These are phyloP conservation scores for Thaumatotibia leucotreta DNA, from an alignment of 1,140 invertebrate genomes.

Conservation along the genomic window DNA sequence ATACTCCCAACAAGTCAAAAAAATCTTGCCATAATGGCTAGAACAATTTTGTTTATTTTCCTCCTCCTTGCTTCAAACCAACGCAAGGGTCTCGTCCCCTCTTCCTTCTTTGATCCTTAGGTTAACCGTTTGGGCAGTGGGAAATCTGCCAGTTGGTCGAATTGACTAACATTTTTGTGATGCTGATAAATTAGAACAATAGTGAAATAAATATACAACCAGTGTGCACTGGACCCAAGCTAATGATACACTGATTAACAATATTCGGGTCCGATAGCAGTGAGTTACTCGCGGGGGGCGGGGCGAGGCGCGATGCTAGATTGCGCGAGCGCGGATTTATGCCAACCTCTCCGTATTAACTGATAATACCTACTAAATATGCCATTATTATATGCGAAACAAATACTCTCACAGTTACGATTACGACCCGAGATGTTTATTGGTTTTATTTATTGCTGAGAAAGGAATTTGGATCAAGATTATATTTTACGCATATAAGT, in stretches of 20 bases:
- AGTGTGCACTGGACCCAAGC: constrained; percentile 41
- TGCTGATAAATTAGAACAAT: neutral
- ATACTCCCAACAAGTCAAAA: no score
- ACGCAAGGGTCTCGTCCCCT: no score
- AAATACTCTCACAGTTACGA: constrained; percentile 53
- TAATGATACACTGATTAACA: constrained; percentile 75
- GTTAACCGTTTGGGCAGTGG: no score
- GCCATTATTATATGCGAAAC: constrained; percentile 72
- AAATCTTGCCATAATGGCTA: no score
- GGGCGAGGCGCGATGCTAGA: constrained; percentile 53
- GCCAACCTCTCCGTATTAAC: constrained; percentile 64
- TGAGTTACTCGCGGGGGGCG: constrained; percentile 63
- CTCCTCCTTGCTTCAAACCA: no score
- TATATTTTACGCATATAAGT: constrained; percentile 7
- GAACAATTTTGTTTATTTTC: no score
- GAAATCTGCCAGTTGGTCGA: no score
- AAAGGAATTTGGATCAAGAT: constrained; percentile 44
- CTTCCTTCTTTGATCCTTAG: no score
- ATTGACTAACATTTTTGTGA: no score
- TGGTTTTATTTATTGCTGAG: constrained; percentile 60
- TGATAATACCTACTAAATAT: constrained; percentile 70
- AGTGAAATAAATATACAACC: constrained; percentile 18
- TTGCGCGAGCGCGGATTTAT: constrained; percentile 64
- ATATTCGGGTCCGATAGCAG: constrained; percentile 71
- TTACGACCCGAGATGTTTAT: constrained; percentile 28